Evolutionary conservation across 2,797 vertebrate genomes (phyloP).

Genomic region (Chiloscyllium punctatum): DNA sequence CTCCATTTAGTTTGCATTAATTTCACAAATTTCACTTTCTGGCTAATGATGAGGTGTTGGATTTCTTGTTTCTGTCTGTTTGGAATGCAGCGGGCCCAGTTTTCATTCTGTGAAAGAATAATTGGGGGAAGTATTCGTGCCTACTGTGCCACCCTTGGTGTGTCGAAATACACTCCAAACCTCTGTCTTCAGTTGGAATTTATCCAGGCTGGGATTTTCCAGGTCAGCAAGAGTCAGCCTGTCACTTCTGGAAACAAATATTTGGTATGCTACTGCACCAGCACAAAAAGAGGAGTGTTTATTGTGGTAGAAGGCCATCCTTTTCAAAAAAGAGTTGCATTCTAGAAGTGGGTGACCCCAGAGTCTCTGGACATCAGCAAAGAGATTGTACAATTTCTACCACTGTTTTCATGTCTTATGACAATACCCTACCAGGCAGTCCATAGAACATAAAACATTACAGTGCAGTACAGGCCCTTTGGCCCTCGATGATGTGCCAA

Average conservation of each 20-base stretch:
- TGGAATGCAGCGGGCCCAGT: no score
- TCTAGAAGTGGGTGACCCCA: neutral
- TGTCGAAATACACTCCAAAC: neutral
- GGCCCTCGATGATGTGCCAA: no score
- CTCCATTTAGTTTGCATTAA: neutral
- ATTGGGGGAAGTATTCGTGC: neutral
- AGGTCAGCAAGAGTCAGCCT: neutral
- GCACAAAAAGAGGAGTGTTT: no score
- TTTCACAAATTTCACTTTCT: neutral
- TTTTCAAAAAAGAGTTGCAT: neutral
- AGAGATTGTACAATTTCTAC: neutral
- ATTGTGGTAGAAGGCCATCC: neutral
- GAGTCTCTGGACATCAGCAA: neutral
- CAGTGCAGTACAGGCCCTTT: no score
- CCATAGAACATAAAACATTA: no score
- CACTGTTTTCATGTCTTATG: neutral
- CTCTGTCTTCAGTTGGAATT: neutral
- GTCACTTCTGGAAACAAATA: neutral
- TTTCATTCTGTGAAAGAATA: neutral
- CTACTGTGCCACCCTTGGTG: neutral
- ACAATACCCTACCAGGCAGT: no score
- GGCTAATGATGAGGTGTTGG: neutral
- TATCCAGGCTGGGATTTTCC: no score
- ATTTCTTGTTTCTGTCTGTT: neutral
- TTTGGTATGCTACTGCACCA: neutral